A percentile compares a stretch with the other conserved stretches of the same genome.
Conservation (phyloP, 1,140 invertebrate genomes). For the Drosophila elegans region DNA sequence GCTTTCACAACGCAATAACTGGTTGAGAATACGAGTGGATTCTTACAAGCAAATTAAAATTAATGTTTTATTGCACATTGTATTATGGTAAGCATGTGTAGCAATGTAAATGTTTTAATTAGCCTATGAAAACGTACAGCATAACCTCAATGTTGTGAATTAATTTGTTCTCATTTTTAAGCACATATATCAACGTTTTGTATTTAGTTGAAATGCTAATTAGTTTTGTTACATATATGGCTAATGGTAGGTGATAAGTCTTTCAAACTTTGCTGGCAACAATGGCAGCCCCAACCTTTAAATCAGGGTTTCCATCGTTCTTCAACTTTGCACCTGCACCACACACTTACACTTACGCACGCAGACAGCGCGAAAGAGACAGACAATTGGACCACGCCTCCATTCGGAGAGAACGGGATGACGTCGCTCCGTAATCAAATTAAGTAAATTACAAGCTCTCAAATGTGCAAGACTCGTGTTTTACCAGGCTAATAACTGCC, state of each 20-base stretch:
- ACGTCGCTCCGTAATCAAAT: constrained; percentile 73
- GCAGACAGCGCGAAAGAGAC: neutral
- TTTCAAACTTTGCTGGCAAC: neutral
- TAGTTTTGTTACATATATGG: no score
- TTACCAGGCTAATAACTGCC: constrained; percentile 77
- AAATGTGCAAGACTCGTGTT: constrained; percentile 82
- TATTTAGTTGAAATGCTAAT: no score
- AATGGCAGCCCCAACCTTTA: neutral
- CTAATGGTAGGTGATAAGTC: no score
- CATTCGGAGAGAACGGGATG: constrained; percentile 5
- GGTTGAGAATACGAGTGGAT: constrained; percentile 1
- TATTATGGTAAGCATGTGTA: neutral
- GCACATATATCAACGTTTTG: no score
- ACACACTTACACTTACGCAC: neutral
- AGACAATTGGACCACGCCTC: constrained; percentile 7
- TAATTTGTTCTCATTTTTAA: no score
- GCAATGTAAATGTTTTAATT: neutral
- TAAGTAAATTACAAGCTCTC: constrained; percentile 82
- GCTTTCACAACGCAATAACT: constrained; percentile 4
- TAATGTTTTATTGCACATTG: neutral
- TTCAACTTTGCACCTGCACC: constrained; percentile 25
- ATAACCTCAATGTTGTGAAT: neutral
- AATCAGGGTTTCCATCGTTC: constrained; percentile 11
- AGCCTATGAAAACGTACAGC: neutral
- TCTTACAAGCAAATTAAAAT: constrained; percentile 15